Percentiles rank a stretch among this genome's conserved stretches.
Conservation (phyloP, 2,113 vertebrate species). For the Pachycephala philippinensis region DNA sequence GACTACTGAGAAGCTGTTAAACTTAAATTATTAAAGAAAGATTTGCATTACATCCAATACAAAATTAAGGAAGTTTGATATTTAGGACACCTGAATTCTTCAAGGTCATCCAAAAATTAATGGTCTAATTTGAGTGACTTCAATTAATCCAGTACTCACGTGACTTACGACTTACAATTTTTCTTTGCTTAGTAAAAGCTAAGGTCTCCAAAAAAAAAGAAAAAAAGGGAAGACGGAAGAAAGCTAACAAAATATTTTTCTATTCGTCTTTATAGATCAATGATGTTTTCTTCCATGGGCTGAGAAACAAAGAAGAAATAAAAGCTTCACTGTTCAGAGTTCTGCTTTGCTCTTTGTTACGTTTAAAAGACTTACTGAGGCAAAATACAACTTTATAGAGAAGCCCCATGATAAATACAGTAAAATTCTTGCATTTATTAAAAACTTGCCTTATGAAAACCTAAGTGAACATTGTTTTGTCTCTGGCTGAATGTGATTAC, state of each 20-base stretch:
- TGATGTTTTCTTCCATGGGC: not conserved
- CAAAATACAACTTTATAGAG: not conserved
- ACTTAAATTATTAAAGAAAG: not conserved
- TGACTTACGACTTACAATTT: not conserved
- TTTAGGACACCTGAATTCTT: conserved; percentile 10
- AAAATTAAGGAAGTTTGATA: not conserved
- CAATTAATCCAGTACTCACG: conserved; percentile 21
- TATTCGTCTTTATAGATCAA: not conserved
- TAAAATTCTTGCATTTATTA: not conserved
- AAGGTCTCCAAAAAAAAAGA: not conserved
- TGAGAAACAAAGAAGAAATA: not conserved
- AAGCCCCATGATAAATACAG: not conserved
- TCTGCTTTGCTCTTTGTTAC: not conserved
- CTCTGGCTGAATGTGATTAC: not conserved
- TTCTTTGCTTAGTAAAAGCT: not conserved
- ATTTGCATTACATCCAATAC: not conserved
- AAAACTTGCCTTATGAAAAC: not conserved
- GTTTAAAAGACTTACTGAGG: not conserved
- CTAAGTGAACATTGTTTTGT: not conserved
- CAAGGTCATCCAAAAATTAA: conserved; percentile 13
- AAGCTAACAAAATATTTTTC: not conserved
- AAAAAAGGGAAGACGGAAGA: not conserved
- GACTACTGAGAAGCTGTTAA: not conserved
- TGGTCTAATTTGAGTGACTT: conserved; percentile 32
- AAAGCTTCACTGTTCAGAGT: not conserved